Evolutionary conservation across 2,888 invertebrate species (phyloP), one percentile per base, ranked within the genome.

Genomic region (Idaea aversata): DNA sequence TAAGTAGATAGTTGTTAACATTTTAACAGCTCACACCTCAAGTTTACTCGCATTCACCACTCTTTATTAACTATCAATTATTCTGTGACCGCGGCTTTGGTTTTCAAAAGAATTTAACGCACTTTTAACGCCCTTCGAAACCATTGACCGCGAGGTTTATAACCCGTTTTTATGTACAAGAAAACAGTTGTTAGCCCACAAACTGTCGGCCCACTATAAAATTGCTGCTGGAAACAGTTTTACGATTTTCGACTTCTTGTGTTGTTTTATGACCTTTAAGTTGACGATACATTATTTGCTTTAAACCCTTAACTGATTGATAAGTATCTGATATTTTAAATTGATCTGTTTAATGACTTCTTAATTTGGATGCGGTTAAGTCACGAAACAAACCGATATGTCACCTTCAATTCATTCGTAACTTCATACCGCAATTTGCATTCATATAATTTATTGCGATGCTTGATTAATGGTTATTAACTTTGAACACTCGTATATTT

Each of bases 131-230:
- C 69, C 71, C 71, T 72, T 68, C 66, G 72, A 75, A 76, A 81
- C 79, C 78, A 79, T 77, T 81, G 78, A 79, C 81, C 77, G 78
- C 75, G 78, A 77, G 75, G 78, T 88, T 87, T 84, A 86, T 76
- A 75, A 73, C 79, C 75, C 60, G 73, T 80, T 87, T 88, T 88
- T 88, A 88, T 83, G 79, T 77, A 82, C 81, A 84, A 85, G 85
- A 85, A 87, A 90, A 90, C 91, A 89, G 90, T 91, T 86, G 88
- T 82, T 79, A 76, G 75, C 71, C 85, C 81, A 80, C 87, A 83
- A 86, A 84, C 75, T 76, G 82, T 68, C 77, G 75, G 70, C 13
- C 47, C 10, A 47, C 47, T 47, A 47, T 47, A 13, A 47, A 47
- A 47, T 47, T 47, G 47, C 47, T 47, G 47, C 47, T 47, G 47